Base-by-base conservation (phyloP, 2,797 vertebrate genomes). In the Sebastiscus tertius region DNA sequence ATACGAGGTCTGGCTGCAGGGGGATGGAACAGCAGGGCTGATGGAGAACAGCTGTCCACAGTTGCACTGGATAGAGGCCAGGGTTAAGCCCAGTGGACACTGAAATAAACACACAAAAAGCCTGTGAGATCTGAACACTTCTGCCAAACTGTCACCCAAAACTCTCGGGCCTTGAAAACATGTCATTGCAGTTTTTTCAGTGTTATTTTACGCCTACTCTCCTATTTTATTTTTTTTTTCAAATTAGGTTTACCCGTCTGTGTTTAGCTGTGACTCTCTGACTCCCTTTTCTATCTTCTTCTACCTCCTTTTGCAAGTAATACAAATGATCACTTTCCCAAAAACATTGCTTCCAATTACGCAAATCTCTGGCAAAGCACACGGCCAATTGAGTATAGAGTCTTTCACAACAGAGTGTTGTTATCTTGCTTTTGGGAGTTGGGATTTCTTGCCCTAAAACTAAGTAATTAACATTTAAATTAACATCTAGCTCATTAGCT, bases 21-120 rank as follows among this genome's bases (percentile, higher is more conserved):
- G 6, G 27, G 39, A 64, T 31, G 34, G 55, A 63, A n/a, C 26
- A 9, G 36, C 68, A 65, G 56, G 49, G 82, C 60, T 56, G 74
- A 74, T 46, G 49, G 58, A 75, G 60, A 82, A 81, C 85, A 87
- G 79, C 85, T 87, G 85, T 86, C 66, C 39, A 3, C 75, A 62
- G 72, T 14, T 75, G 75, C 59, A 29, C n/a, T 71, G 76, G 79
- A 76, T 16, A 14, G 29, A n/a, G 12, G 72, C 76, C 86, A 84
- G 56, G 3, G 55, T 61, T 59, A 81, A 85, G 69, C 82, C 75
- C 55, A 26, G 61, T 27, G 77, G 63, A 75, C 72, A 59, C 56
- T 27, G 69, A 72, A 20, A 74, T n/a, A 79, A 79, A 79, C 6
- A 69, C 62, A 77, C 56, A 26, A n/a, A 74, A 66, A 74, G 27